Base-by-base conservation (phyloP, 2,113 vertebrate genomes). In the Urocolius indicus region DNA sequence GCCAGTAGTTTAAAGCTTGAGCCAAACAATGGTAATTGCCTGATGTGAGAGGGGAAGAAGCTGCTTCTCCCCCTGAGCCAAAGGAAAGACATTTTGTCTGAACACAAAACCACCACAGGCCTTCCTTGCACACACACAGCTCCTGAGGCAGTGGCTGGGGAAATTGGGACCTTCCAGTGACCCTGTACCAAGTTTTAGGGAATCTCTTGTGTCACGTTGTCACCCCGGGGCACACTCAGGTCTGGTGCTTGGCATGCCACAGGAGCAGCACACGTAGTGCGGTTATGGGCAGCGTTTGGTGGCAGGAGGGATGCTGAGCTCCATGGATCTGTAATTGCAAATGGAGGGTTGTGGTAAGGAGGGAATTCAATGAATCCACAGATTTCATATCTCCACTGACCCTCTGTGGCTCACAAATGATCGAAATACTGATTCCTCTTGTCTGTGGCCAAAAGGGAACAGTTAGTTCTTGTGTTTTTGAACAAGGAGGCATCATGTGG, bases 361-460 rank as follows among this genome's bases (percentile, higher is more conserved):
- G 77, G 83, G 72, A 95, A 95, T 95, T 76, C 91, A 96, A 52
- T 46, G 83, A 92, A 94, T 74, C 91, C 94, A 84, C 94, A 78
- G 92, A 85, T 91, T 93, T 94, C 65, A 2, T 88, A 93, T 90
- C 80, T 91, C 81, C 0, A 5, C 91, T 87, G 94, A 87, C 90
- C 93, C 75, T 87, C 68, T 62, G 62, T 22, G 74, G 91, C 69
- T 86, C 84, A 71, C 38, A 87, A 97, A 66, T 14, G 34, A 7
- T 71, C 87, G 85, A 74, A 93, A 77, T 32, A 45, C 59, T 36
- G 78, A 67, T 91, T 95, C 43, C 38, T 85, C 63, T 93, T 52
- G 71, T 26, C 82, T 63, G 91, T 54, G 65, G 90, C 75, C 88
- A 69, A 69, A 57, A 77, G 51, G 55, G 87, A 94, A 73, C 92